These are phyloP conservation scores for Noctilio leporinus DNA, from an alignment of 2,113 vertebrate species.

Conservation along the genomic window DNA sequence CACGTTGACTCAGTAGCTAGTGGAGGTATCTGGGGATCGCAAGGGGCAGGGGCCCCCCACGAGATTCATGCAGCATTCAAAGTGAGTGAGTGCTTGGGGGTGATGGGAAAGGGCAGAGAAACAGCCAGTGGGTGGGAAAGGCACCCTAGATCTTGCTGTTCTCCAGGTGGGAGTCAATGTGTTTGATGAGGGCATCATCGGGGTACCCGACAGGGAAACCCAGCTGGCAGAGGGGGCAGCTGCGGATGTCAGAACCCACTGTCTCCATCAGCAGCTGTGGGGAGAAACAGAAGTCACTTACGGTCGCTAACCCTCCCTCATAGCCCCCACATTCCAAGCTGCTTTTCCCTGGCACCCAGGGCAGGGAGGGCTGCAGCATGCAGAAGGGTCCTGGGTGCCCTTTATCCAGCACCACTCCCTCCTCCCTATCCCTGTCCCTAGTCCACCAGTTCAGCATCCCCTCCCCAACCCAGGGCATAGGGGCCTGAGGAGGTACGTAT, in stretches of 20 bases:
- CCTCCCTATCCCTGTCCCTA: background rate
- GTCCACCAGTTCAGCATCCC: background rate
- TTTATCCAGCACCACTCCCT: background rate
- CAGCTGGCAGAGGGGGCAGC: conserved; percentile 96
- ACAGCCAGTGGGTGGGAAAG: background rate
- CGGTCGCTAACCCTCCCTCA: background rate
- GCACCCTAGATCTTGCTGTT: conserved; percentile 96
- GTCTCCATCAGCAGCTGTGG: conserved; percentile 97
- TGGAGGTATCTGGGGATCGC: conserved; percentile 79
- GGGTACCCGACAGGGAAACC: conserved; percentile 96
- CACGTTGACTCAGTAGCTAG: conserved; percentile 70
- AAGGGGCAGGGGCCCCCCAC: conserved; percentile 60
- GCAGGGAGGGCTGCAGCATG: background rate
- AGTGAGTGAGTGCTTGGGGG: conserved; percentile 52
- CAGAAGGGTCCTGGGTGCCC: background rate
- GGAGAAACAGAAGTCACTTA: background rate
- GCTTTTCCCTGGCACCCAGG: background rate
- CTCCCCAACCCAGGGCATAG: background rate
- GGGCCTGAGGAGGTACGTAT: background rate
- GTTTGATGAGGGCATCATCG: conserved; percentile 97
- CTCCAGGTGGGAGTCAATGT: conserved; percentile 98
- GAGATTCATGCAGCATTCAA: conserved; percentile 82
- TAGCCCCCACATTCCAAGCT: background rate
- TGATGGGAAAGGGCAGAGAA: background rate
- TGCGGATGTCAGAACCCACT: conserved; percentile 93